Base-by-base conservation (phyloP, 2,113 vertebrate genomes). In the Carlito syrichta region DNA sequence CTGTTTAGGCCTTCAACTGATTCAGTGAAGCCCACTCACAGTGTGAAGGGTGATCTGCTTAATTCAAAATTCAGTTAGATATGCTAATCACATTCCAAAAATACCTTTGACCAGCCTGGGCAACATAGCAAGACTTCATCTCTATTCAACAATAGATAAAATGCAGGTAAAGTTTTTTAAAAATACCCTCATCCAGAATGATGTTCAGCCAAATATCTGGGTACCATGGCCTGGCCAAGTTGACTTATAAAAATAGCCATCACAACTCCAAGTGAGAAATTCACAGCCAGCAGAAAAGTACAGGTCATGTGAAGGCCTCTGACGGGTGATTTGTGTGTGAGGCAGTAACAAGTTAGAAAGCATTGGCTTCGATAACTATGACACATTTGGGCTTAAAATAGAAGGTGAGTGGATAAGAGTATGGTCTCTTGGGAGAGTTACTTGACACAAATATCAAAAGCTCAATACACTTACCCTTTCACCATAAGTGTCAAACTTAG, bases 371-470 rank as follows among this genome's bases (percentile, higher is more conserved):
- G 17, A 78, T 71, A 43, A 20, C 35, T 20, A 5, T 13, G 20
- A 81, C 43, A n/a, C 25, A 62, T 52, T 60, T 32, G 13, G 92
- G 12, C 52, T 71, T 43, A 43, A 23, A 87, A 35, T 40, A 25
- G 3, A 40, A 87, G 63, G 9, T 8, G 13, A 19, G 6, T 5
- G 23, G 50, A 17, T 68, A 52, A 69, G 25, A 30, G 27, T 5
- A 32, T n/a, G 9, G 0, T 5, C 9, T 13, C 56, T 25, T 9
- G 38, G 38, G 27, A 23, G 13, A 43, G 27, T 16, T 52, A 7
- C 6, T 0, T 8, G 16, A 43, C 25, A 3, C 9, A 6, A 0
- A 19, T 2, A 3, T 60, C 23, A 60, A 23, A 32, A 6, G 27
- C 1, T 17, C 8, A 6, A 2, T 76, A 27, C 19, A 1, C 52